phyloP scores from a whole-genome alignment of 2,888 invertebrate genomes.

The Andricus curvator region DNA sequence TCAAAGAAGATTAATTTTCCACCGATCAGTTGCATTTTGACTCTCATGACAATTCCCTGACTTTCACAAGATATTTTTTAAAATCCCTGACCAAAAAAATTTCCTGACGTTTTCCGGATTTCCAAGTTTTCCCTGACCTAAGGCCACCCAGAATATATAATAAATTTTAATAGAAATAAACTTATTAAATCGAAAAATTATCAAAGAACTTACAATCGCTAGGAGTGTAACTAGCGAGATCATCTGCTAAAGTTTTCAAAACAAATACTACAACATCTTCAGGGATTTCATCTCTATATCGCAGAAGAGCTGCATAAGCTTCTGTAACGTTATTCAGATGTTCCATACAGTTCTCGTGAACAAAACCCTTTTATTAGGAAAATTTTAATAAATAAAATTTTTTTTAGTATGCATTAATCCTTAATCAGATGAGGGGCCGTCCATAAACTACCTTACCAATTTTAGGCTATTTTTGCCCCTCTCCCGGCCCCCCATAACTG shows the following conservation, averaged over 20 bases:
- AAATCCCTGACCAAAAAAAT: too few species aligned
- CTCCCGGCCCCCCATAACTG: too few species aligned
- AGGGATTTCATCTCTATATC: not conserved
- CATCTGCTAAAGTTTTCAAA: conserved; percentile 12
- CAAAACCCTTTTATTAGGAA: not conserved
- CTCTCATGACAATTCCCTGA: too few species aligned
- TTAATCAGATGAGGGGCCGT: not conserved
- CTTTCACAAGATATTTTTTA: too few species aligned
- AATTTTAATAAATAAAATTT: not conserved
- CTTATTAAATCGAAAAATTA: not conserved
- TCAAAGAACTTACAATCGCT: not conserved
- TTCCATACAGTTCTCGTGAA: conserved; percentile 4
- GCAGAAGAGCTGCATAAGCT: not conserved
- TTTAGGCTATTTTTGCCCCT: too few species aligned
- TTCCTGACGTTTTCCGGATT: too few species aligned
- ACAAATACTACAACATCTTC: conserved; percentile 8
- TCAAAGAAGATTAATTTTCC: too few species aligned
- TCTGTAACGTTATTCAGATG: not conserved
- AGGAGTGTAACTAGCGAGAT: not conserved
- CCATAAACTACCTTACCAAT: too few species aligned
- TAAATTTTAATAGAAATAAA: not conserved
- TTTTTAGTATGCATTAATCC: not conserved
- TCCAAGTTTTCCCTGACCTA: too few species aligned
- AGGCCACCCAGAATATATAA: not conserved
- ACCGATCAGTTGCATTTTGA: too few species aligned